A percentile compares a stretch with the other conserved stretches of the same genome.
Conservation (phyloP, 2,888 invertebrate species). For the Agrochola lota region DNA sequence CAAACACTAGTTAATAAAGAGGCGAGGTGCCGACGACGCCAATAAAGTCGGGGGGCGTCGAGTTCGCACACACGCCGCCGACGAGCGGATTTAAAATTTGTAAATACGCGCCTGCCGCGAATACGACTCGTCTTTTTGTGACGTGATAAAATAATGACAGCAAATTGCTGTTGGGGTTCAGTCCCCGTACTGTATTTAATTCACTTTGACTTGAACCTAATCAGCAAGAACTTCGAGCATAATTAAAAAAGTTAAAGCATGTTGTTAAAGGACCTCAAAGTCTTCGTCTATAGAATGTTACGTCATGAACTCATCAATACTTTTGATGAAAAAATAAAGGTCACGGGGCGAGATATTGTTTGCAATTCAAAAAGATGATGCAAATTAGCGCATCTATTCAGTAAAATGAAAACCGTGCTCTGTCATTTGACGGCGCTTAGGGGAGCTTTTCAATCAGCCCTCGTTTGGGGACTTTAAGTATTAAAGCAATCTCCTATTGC, state of each 20-base stretch:
- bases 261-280: slow-evolving; percentile 26
- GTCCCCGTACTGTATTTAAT: slow-evolving; percentile 52
- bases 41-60: slow-evolving; percentile 83
- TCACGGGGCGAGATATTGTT: slow-evolving; percentile 63
- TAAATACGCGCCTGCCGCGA: slow-evolving; percentile 77
- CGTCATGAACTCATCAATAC: slow-evolving; percentile 35
- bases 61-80: slow-evolving; percentile 78
- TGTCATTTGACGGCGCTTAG: slow-evolving; percentile 83
- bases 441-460: slow-evolving; percentile 88
- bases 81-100: slow-evolving; percentile 81
- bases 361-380: slow-evolving; percentile 82
- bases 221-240: slow-evolving; percentile 31
- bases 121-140: slow-evolving; percentile 81
- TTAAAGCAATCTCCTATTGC: slow-evolving; percentile 88
- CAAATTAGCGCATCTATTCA: slow-evolving; percentile 89
- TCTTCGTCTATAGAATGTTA: neutral
- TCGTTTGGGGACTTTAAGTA: slow-evolving; percentile 85
- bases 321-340: slow-evolving; percentile 54
- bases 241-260: slow-evolving; percentile 49
- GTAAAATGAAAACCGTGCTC: slow-evolving; percentile 84
- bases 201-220: slow-evolving; percentile 46
- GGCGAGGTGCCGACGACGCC: slow-evolving; percentile 74
- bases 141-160: slow-evolving; percentile 83
- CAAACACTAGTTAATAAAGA: slow-evolving; percentile 86
- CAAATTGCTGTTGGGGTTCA: slow-evolving; percentile 74